Base-by-base conservation (phyloP, 37 sponge, comb jelly and placozoan genomes). In the Cliona cf. orientalis region DNA sequence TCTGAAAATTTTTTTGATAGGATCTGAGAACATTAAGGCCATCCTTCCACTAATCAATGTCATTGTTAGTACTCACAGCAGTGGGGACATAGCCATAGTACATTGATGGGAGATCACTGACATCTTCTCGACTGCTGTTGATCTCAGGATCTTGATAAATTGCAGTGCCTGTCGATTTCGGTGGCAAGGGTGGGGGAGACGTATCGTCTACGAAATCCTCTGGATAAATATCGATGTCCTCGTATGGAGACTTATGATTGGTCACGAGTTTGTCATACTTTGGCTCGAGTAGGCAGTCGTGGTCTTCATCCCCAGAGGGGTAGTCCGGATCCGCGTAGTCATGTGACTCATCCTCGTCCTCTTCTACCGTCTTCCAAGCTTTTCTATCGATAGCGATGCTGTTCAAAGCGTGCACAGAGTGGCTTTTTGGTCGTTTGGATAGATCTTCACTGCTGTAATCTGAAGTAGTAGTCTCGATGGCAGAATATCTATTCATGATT, bases 301-400 rank as follows among this genome's bases (percentile, higher is more conserved):
- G 73, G 56, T 53, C 34, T 22, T 72, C 73, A n/a, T 40, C 29
- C 39, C 19, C 45, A 2, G 31, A 55, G 73, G 45, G 55, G 73
- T 5, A 19, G 56, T 75, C 76, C 12, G 76, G 76, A 23, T 75
- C 76, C 1, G 76, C 38, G 34, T 75, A 75, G 36, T 75, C 76
- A 29, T 75, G 76, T 6, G 35, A 58, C 25, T 17, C 6, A 12
- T 61, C 63, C 17, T 61, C 63, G 26, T 17, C 17, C 55, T 49
- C 17, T 11, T 49, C 17, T 17, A 49, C 55, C 11, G 14, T 11
- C 11, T 11, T 49, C 17, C 55, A 19, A 11, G 17, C 55, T 17
- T 17, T 19, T 17, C 55, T 17, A 11, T 17, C 55, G 17, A n/a
- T n/a, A n/a, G n/a, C n/a, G n/a, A n/a, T n/a, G n/a, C n/a, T n/a